Evolutionary conservation across 2,888 invertebrate genomes (phyloP), one percentile per base, ranked within the genome.

Genomic region (Aspidiotus rigidus): DNA sequence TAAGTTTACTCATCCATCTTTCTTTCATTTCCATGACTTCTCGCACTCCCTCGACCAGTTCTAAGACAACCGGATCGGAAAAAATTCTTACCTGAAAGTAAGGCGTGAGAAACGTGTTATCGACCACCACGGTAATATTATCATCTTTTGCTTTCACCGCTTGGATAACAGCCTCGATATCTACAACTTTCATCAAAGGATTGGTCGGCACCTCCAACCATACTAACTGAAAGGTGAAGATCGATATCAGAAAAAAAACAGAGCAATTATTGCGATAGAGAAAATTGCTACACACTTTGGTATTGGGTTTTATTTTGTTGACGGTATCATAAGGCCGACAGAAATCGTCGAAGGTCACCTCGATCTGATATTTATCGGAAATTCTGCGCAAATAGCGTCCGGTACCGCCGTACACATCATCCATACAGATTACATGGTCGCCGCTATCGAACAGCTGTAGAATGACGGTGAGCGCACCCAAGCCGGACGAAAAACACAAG

Each of bases 171-270:
- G 83, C 86, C 74, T 83, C 83, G 67, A 98, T 90, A 77, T 98
- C 96, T 9, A 86, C 83, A n/a, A 98, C 83, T 81, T 93, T 93
- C 74, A 97, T 78, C 10, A 89, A 80, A 0, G 98, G 98, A 81
- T 98, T 98, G n/a, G 97, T 94, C 0, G 97, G 97, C 0, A 91
- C 88, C 79, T 98, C 98, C 72, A 96, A 79, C 96, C 97, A 98
- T 55, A 98, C 82, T 79, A 90, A 80, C 88, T 89, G 75, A 28
- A 28, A 28, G 28, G 28, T 59, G 82, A 81, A 72, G 66, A 15
- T 42, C 72, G 60, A 70, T 42, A 13, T 13, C 5, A 2, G 7
- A 17, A 49, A 3, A 11, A 49, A 13, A 3, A 49, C 10, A 13
- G 49, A 2, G 6, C n/a, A 44, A 44, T 44, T 11, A 44, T 11